Evolutionary conservation across 2,797 vertebrate species (phyloP), one percentile per base, ranked within the genome.

Genomic region (Manis pentadactyla): DNA sequence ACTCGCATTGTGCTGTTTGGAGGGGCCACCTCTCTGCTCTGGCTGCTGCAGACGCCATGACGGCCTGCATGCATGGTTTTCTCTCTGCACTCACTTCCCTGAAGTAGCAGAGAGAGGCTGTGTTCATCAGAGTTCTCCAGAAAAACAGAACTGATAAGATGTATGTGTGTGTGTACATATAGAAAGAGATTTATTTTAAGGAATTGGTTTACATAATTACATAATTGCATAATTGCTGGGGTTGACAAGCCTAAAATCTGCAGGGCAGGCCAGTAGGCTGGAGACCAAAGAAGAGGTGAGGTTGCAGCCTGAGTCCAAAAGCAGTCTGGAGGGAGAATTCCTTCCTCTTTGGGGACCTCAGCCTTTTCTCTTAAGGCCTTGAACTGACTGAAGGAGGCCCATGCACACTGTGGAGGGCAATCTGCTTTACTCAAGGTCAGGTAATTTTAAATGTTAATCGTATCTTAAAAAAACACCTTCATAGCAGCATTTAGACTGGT

Each of bases 1-100:
- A 27, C 5, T 85, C 89, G 18, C 98, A 98, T 96, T 99, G 98
- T 2, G 95, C 94, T 12, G 98, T 99, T 31, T 94, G 77, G 75
- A 97, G 96, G 55, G 99, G 99, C 97, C 98, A 98, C 5, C 97
- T 96, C 37, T 99, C 99, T 21, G 98, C 98, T 49, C 96, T 96
- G 98, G 98, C 85, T 98, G 98, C 98, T 98, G 99, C 91, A 98
- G 98, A 81, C 99, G 99, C 92, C 98, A 99, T 49, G 97, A 73
- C 86, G 99, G 99, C 92, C 98, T 96, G 51, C 51, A 98, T 99
- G 97, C 98, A 98, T 42, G 31, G 68, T 53, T 92, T 37, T 23
- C 81, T 4, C 39, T 97, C 66, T 66, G 29, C 0, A 42, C 5
- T 18, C 57, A 1, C 9, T 83, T 84, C 79, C 51, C 39, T 64